phyloP scores from a whole-genome alignment of 2,888 invertebrate species.

The Caenorhabditis sp. region DNA sequence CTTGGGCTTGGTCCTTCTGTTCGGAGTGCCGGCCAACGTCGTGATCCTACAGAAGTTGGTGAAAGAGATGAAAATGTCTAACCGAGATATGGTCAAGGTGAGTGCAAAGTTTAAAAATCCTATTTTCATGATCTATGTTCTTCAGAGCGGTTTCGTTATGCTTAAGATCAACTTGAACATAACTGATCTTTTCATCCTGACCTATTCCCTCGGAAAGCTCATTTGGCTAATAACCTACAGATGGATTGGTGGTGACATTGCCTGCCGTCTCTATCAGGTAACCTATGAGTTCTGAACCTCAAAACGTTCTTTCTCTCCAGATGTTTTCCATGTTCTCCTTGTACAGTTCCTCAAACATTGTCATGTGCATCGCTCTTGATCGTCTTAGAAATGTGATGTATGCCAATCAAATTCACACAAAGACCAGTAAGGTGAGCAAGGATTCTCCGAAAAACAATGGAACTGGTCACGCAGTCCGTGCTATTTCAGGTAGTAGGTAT shows the following conservation, averaged over 20 bases:
- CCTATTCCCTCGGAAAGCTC: conserved; percentile 73
- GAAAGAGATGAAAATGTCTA: conserved; percentile 61
- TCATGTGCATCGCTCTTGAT: conserved; percentile 77
- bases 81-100: conserved; percentile 70
- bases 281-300: background rate
- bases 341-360: conserved; percentile 77
- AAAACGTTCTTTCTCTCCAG: too few species aligned
- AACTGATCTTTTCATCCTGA: conserved; percentile 73
- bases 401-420: conserved; percentile 66
- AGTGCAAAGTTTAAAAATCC: background rate
- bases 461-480: background rate
- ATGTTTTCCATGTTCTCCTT: conserved; percentile 76
- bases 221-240: conserved; percentile 76
- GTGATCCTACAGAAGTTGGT: conserved; percentile 70
- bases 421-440: conserved; percentile 27
- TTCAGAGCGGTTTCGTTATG: conserved; percentile 75
- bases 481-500: background rate
- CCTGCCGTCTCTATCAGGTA: conserved; percentile 65
- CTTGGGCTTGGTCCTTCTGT: conserved; percentile 67
- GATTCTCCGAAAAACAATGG: background rate
- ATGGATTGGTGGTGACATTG: conserved; percentile 72
- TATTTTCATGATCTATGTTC: conserved; percentile 3
- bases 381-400: conserved; percentile 74
- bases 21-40: conserved; percentile 75
- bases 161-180: conserved; percentile 77